Base-by-base conservation (phyloP, 2,888 invertebrate genomes). In the Drosophila heteroneura region DNA sequence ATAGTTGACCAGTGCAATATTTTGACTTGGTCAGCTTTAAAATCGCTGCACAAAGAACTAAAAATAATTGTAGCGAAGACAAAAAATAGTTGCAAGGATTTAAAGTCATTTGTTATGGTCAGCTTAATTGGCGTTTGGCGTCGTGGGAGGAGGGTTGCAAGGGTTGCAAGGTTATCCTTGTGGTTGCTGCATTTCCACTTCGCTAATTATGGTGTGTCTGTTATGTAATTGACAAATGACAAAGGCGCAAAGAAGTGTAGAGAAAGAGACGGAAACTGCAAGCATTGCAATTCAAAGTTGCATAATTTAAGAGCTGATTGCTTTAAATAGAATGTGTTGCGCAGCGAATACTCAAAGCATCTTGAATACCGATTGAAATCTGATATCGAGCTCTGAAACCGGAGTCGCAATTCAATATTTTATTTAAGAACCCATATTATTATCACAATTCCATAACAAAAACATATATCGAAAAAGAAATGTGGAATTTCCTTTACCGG, bases 1-100 rank as follows among this genome's bases (percentile, higher is more conserved):
- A 81, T 68, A 82, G 85, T 88, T 90, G 85, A 85, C 85, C 89
- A 90, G 53, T 83, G 85, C 81, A 76, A 81, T 85, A 88, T 85
- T 90, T 85, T 79, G 81, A 81, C 85, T 83, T 76, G 90, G 83
- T 85, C 89, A 85, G 89, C 85, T 72, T 64, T 70, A 74, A 76
- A 73, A 69, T 68, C 65, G 54, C 64, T 28, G 58, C 64, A 62
- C 66, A 70, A 70, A 70, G 39, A 54, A 47, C n/a, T 19, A 28
- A 3, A n/a, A 35, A 28, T 39, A n/a, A 69, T 65, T 47, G 33
- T 41, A 62, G 52, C 53, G 32, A 79, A 79, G 61, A 44, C 52
- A 53, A 56, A 22, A 19, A 56, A 37, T 37, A 60, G 58, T 59
- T 52, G 5, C 32, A 30, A 16, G 22, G 54, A n/a, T 49, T 58